Conservation (phyloP, 2,797 vertebrate species). For the Lepus oiostolus region DNA sequence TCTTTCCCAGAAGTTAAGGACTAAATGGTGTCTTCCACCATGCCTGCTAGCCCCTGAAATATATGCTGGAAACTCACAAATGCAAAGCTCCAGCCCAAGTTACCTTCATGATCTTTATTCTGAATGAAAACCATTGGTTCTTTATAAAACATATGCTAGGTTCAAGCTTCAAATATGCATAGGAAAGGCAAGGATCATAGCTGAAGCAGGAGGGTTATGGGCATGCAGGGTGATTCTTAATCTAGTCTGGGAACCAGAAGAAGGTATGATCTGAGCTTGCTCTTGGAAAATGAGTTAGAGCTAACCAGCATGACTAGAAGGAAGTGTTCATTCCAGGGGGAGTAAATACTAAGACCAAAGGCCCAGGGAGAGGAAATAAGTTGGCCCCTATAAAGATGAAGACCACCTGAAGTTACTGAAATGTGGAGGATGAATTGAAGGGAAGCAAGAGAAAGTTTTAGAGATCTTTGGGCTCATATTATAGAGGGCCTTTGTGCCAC, state of each 20-base stretch:
- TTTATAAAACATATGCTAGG: not conserved
- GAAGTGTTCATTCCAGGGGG: not conserved
- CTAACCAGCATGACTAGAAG: not conserved
- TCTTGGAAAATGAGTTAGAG: not conserved
- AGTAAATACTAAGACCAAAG: not conserved
- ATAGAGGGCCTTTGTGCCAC: not conserved
- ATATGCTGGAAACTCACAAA: not conserved
- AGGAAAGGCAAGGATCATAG: not conserved
- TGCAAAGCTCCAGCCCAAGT: not conserved
- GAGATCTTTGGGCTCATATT: not conserved
- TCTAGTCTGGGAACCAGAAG: not conserved
- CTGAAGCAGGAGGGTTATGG: not conserved
- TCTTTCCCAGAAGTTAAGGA: not conserved
- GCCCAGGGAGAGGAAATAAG: not conserved
- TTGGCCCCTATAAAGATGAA: not conserved
- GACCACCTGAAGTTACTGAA: not conserved
- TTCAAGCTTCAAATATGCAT: accelerated
- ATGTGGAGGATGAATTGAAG: not conserved
- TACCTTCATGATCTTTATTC: not conserved
- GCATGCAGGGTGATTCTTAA: not conserved
- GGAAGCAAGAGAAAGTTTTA: not conserved
- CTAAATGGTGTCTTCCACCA: not conserved
- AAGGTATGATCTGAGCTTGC: not conserved
- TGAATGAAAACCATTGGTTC: not conserved
- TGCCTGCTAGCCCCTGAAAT: too few species aligned